Evolutionary conservation across 2,888 invertebrate species (phyloP).

Genomic region (Diachrysia chrysitis): DNA sequence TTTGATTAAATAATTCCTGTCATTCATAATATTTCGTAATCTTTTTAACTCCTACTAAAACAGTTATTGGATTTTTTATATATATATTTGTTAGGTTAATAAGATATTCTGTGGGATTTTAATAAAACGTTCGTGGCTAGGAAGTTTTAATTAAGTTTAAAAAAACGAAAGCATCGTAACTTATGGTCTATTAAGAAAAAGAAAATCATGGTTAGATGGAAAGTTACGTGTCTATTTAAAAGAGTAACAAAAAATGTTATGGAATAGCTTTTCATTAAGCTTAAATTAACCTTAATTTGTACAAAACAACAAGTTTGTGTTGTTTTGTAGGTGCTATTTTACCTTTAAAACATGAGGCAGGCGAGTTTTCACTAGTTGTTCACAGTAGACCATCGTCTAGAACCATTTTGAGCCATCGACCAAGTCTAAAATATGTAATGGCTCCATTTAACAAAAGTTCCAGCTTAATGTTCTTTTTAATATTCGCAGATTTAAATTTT

Average conservation of each 20-base stretch:
- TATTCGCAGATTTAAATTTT: background rate
- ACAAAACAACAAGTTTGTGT: no score
- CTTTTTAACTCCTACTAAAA: conserved; percentile 23
- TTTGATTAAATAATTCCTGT: conserved; percentile 33
- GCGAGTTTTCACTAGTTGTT: no score
- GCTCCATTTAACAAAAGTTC: background rate
- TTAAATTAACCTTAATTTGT: no score
- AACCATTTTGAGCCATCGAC: background rate
- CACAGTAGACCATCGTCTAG: no score
- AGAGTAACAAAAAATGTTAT: no score
- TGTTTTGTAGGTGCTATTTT: no score
- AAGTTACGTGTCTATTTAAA: conserved; percentile 28
- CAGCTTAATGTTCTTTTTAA: conserved; percentile 14
- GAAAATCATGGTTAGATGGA: conserved; percentile 24
- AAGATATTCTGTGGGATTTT: conserved; percentile 32
- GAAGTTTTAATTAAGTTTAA: conserved; percentile 38
- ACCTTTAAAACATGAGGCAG: no score
- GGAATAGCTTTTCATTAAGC: no score
- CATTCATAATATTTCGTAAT: conserved; percentile 36
- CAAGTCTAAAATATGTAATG: background rate
- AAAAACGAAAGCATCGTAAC: conserved; percentile 22
- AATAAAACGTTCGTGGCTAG: conserved; percentile 14
- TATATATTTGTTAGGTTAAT: conserved; percentile 21
- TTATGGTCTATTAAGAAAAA: conserved; percentile 29
- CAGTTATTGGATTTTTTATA: conserved; percentile 37